Percentiles rank a stretch among this genome's conserved stretches.
Evolutionary conservation across 1,140 invertebrate species (phyloP).

Genomic region (Drosophila murphyi): DNA sequence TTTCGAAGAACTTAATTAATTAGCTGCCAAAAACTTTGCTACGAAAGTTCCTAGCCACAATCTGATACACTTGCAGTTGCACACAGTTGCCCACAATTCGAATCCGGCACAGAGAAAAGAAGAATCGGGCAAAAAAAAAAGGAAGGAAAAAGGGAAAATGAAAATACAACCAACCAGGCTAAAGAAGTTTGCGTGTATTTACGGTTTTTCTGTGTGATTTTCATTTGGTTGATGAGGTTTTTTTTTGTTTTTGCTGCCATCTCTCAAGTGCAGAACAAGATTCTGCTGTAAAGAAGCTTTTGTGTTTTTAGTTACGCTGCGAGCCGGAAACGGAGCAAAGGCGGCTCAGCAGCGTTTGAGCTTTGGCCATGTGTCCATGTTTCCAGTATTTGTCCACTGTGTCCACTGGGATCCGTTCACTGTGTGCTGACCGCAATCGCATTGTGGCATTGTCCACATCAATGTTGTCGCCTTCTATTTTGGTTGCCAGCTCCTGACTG

Average conservation of each 20-base stretch:
- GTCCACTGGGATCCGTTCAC: too few relatives aligned
- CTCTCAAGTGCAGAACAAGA: conserved; percentile 65
- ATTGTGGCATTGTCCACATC: conserved; percentile 79
- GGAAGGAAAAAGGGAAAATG: conserved; percentile 11
- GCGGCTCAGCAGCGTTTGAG: conserved; percentile 25
- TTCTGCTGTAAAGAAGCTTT: conserved; percentile 50
- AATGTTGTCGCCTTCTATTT: conserved; percentile 76
- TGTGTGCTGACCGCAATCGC: conserved; percentile 71
- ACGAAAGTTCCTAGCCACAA: conserved; percentile 67
- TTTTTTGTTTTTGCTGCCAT: conserved; percentile 35
- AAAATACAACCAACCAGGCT: conserved; percentile 35
- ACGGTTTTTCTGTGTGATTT: conserved; percentile 75
- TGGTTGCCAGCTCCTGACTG: conserved; percentile 51
- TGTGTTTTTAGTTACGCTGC: conserved; percentile 75
- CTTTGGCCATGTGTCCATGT: background rate
- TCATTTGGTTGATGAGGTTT: conserved; percentile 28
- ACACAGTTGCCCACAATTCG: conserved; percentile 25
- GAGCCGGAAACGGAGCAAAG: conserved; percentile 64
- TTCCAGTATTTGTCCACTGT: background rate
- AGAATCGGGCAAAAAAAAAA: conserved; percentile 1
- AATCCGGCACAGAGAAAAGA: conserved; percentile 29
- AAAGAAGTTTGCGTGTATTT: conserved; percentile 55
- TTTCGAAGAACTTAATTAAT: conserved; percentile 76
- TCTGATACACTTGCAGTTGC: conserved; percentile 68
- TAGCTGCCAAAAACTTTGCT: conserved; percentile 71